phyloP scores from a whole-genome alignment of 2,797 vertebrate species.

The Halcyon chelicuti region DNA sequence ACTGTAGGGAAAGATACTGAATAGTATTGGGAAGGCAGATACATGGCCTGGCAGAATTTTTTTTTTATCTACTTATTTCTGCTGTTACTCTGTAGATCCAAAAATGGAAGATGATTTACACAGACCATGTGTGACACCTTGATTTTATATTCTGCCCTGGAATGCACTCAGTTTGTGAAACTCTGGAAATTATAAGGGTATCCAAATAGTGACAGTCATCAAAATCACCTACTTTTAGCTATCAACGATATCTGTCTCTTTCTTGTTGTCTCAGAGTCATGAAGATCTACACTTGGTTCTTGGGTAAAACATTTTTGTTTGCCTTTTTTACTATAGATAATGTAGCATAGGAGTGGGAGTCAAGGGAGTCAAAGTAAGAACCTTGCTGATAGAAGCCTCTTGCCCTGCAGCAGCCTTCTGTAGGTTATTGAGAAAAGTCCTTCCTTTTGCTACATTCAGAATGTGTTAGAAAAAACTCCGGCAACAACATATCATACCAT shows the following conservation, averaged over 20 bases:
- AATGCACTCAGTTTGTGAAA: neutral
- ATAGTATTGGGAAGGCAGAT: neutral
- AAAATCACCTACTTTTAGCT: neutral
- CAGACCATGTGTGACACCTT: neutral
- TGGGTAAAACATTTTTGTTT: neutral
- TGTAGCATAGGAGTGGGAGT: neutral
- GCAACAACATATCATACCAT: neutral
- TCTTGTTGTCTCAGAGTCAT: neutral
- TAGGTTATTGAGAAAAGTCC: neutral
- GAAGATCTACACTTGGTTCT: neutral
- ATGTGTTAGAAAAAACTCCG: neutral
- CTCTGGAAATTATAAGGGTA: neutral
- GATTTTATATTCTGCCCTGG: neutral
- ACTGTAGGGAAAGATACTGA: neutral
- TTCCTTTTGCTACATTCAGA: neutral
- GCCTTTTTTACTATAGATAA: neutral
- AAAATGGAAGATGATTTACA: neutral
- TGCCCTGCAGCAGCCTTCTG: neutral
- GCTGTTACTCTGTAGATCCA: neutral
- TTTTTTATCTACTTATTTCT: neutral
- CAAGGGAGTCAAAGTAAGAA: neutral
- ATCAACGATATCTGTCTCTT: neutral
- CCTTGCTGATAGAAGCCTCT: neutral
- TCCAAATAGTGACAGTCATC: neutral
- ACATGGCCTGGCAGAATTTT: neutral